Conservation (phyloP, 2,113 vertebrate genomes). For the Scartelaos histophorus region DNA sequence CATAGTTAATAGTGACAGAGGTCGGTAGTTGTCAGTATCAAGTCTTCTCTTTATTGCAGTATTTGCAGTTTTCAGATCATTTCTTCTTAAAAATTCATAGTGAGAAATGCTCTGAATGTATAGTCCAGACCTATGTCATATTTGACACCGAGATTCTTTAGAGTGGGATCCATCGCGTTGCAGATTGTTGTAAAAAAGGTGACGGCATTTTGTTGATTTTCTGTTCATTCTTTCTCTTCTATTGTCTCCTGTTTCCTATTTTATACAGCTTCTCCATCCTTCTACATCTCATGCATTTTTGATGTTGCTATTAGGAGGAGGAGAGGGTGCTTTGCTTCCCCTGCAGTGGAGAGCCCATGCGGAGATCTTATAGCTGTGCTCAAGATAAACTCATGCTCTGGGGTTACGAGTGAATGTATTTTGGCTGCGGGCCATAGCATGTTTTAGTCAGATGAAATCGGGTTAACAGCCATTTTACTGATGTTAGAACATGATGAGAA, state of each 20-base stretch:
- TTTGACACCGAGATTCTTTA: background rate
- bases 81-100: no score
- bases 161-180: background rate
- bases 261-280: background rate
- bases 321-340: constrained; percentile 29
- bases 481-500: background rate
- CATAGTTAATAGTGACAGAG: no score
- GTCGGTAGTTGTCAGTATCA: no score
- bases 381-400: constrained; percentile 5
- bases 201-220: background rate
- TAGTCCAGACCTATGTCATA: no score
- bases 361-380: background rate
- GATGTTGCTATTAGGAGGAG: constrained; percentile 31
- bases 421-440: background rate
- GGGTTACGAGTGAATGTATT: background rate
- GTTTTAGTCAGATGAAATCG: background rate
- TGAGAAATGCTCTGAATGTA: no score
- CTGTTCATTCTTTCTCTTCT: constrained; percentile 22
- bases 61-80: no score
- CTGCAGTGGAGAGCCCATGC: constrained; percentile 10
- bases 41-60: no score
- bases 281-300: constrained; percentile 50
- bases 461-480: background rate
- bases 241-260: constrained; percentile 3
- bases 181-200: background rate